These are phyloP conservation scores for Penaeus indicus DNA, from an alignment of 1,140 invertebrate genomes.

Conservation along the genomic window DNA sequence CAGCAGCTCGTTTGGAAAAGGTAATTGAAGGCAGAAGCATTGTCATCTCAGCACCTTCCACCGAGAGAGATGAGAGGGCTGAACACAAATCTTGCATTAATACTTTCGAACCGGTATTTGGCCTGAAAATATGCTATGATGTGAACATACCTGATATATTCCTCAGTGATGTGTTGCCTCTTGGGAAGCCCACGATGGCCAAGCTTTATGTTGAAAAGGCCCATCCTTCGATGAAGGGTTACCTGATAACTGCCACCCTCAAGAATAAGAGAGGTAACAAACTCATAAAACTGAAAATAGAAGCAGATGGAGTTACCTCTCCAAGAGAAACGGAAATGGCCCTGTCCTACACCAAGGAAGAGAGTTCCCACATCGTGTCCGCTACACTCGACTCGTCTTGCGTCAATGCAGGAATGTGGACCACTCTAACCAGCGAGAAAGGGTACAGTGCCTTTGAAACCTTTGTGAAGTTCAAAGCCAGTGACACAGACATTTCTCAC, in stretches of 20 bases:
- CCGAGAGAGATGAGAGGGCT: slow-evolving; percentile 22
- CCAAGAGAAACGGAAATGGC: slow-evolving; percentile 1
- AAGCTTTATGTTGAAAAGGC: slow-evolving; percentile 34
- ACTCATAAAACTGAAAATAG: slow-evolving; percentile 19
- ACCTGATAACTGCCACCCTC: not conserved
- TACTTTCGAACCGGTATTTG: slow-evolving; percentile 24
- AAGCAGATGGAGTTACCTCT: not conserved
- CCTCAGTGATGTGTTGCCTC: slow-evolving; percentile 26
- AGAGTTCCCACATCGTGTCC: not conserved
- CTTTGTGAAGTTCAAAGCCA: not conserved
- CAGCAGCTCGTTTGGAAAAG: slow-evolving; percentile 30
- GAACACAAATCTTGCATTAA: slow-evolving; percentile 8
- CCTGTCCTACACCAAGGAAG: not conserved
- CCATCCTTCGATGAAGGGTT: slow-evolving; percentile 36
- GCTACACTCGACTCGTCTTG: not conserved
- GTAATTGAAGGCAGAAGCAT: not conserved
- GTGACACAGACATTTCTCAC: not conserved
- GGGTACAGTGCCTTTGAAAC: not conserved
- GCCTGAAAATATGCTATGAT: slow-evolving; percentile 42
- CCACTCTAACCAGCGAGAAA: not conserved
- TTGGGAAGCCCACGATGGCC: slow-evolving; percentile 4
- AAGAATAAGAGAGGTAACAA: not conserved
- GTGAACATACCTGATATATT: slow-evolving; percentile 39
- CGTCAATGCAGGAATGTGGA: not conserved
- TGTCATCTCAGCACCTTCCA: slow-evolving; percentile 10